Percentiles rank a stretch among this genome's conserved stretches.
Conservation (phyloP, 1,140 invertebrate genomes). For the Drosophila insularis region DNA sequence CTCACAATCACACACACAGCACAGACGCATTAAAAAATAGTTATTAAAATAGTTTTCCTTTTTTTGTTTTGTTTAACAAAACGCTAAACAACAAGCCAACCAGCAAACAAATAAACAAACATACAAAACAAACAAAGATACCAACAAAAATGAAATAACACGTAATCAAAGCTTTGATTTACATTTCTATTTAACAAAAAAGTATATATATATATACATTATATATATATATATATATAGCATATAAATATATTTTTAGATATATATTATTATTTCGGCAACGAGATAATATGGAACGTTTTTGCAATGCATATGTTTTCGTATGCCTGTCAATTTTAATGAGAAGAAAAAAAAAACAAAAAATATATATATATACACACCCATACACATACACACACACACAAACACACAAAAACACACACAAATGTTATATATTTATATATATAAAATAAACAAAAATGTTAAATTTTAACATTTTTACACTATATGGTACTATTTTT, state of each 20-base stretch:
- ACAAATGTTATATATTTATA: conserved; percentile 74
- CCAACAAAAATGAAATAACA: conserved; percentile 56
- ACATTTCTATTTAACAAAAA: conserved; percentile 68
- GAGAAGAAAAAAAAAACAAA: conserved; percentile 8
- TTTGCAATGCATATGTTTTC: conserved; percentile 82
- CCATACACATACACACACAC: conserved; percentile 6
- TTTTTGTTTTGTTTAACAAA: conserved; percentile 76
- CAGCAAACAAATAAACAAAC: conserved; percentile 25
- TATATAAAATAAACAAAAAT: conserved; percentile 36
- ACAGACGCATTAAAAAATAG: conserved; percentile 56
- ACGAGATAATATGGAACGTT: conserved; percentile 72
- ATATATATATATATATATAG: conserved; percentile 58
- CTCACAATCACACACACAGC: conserved; percentile 2
- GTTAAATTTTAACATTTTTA: conserved; percentile 60
- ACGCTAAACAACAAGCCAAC: conserved; percentile 65
- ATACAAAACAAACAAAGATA: conserved; percentile 39
- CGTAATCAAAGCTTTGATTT: conserved; percentile 77
- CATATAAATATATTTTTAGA: conserved; percentile 81
- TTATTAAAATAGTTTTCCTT: conserved; percentile 75
- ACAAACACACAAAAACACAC: conserved; percentile 45
- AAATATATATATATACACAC: conserved; percentile 59
- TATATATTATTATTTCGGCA: conserved; percentile 78
- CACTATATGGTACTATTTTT: conserved; percentile 77
- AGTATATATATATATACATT: conserved; percentile 51
- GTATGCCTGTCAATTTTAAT: conserved; percentile 69